These are phyloP conservation scores for Lophius americanus DNA, from an alignment of 2,797 vertebrate genomes.

Conservation along the genomic window DNA sequence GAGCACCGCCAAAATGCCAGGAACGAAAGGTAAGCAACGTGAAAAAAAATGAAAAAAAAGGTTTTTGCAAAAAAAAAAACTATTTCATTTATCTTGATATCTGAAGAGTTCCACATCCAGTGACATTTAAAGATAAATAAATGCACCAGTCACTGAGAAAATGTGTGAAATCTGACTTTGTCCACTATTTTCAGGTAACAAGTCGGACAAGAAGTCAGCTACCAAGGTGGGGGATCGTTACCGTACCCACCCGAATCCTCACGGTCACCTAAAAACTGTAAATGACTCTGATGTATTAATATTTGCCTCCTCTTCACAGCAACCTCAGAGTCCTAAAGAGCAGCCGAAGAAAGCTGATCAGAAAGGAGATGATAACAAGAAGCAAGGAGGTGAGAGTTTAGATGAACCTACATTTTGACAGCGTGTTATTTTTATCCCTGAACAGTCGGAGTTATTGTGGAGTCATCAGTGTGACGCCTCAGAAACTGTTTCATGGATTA, in stretches of 20 bases:
- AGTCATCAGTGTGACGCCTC: too few relatives aligned
- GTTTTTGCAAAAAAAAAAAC: not conserved
- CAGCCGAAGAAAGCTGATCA: slow-evolving; percentile 87
- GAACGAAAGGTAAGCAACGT: slow-evolving; percentile 79
- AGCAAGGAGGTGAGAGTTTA: slow-evolving; percentile 84
- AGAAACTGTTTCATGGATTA: too few relatives aligned
- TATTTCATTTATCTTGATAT: not conserved
- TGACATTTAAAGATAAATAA: not conserved
- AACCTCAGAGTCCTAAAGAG: slow-evolving; percentile 86
- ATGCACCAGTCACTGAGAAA: not conserved
- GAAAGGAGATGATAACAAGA: slow-evolving; percentile 86
- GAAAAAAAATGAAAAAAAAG: slow-evolving; percentile 4
- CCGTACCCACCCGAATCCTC: not conserved
- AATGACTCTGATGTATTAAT: slow-evolving; percentile 4
- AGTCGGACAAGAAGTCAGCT: slow-evolving; percentile 86
- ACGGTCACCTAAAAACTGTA: not conserved
- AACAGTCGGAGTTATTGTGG: too few relatives aligned
- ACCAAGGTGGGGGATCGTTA: slow-evolving; percentile 77
- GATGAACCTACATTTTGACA: not conserved
- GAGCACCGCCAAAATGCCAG: slow-evolving; percentile 82
- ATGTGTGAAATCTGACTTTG: slow-evolving; percentile 13
- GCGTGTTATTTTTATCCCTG: not conserved
- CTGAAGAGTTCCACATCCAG: not conserved
- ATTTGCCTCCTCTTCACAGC: slow-evolving; percentile 61
- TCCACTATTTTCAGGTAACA: slow-evolving; percentile 78